Conservation (phyloP, 2,113 vertebrate genomes). For the Paramisgurnus dabryanus region DNA sequence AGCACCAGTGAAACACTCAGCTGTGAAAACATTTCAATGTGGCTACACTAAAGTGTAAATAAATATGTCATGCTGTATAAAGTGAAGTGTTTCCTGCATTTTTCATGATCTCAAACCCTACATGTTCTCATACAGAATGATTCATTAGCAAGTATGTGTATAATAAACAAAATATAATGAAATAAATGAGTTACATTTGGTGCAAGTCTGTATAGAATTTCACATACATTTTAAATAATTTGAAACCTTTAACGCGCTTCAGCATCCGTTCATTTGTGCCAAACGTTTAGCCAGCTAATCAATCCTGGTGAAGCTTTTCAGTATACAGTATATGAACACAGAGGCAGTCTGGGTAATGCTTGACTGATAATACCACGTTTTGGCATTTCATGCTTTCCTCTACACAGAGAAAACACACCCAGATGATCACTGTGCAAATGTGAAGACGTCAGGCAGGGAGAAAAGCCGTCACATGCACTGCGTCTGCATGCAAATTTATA, state of each 20-base stretch:
- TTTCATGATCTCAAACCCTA: constrained; percentile 1
- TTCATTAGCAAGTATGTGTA: not conserved
- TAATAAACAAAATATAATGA: not conserved
- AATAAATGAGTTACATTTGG: not conserved
- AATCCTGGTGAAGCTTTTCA: not conserved
- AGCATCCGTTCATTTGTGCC: not conserved
- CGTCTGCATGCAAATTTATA: constrained; percentile 30
- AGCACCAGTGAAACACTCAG: constrained; percentile 11
- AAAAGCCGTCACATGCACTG: constrained; percentile 8
- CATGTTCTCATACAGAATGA: not conserved
- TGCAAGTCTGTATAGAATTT: not conserved
- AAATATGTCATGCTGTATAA: constrained; percentile 7
- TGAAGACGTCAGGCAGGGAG: not conserved
- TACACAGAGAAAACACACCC: constrained; percentile 33
- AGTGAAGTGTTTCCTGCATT: constrained; percentile 6
- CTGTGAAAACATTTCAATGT: constrained; percentile 42
- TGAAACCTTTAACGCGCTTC: too few relatives aligned
- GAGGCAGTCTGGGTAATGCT: constrained; percentile 41
- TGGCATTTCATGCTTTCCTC: constrained; percentile 40
- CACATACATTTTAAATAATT: too few relatives aligned
- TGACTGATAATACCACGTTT: constrained; percentile 19
- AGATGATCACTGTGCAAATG: constrained; percentile 43
- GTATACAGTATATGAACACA: not conserved
- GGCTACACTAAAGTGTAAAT: constrained; percentile 25
- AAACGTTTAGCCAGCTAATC: not conserved